These are phyloP conservation scores for Sminthurinus signatus DNA, from an alignment of 1,140 invertebrate species.

Conservation along the genomic window DNA sequence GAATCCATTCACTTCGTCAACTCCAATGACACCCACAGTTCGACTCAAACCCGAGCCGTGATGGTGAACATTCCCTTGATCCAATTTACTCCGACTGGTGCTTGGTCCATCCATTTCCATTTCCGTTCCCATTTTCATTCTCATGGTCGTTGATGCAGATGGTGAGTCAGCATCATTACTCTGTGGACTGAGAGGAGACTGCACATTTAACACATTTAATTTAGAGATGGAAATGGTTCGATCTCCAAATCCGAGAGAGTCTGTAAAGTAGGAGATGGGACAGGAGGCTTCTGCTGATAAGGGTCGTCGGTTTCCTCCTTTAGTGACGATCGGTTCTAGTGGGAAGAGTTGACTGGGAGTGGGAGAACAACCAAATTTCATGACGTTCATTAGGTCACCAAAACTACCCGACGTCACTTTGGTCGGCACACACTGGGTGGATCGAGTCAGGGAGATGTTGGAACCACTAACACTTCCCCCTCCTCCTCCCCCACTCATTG, in stretches of 20 bases:
- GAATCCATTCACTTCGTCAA: constrained; percentile 15
- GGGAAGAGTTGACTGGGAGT: constrained; percentile 58
- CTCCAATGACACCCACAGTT: constrained; percentile 23
- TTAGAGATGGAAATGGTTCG: constrained; percentile 14
- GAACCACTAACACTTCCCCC: not conserved
- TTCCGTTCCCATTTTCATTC: too few relatives aligned
- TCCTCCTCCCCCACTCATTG: constrained; percentile 1
- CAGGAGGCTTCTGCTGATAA: constrained; percentile 10
- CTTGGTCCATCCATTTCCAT: too few relatives aligned
- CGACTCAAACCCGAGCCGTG: not conserved
- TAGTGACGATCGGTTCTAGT: constrained; percentile 63
- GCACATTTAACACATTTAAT: constrained; percentile 21
- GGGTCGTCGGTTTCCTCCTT: constrained; percentile 48
- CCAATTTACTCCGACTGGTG: too few relatives aligned
- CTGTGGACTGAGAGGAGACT: too few relatives aligned
- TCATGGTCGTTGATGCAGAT: too few relatives aligned
- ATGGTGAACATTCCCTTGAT: too few relatives aligned
- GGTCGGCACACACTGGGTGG: not conserved
- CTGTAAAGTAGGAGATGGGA: constrained; percentile 8
- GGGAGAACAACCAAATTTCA: constrained; percentile 58
- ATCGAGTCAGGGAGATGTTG: not conserved
- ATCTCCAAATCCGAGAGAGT: not conserved
- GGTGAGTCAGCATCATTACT: too few relatives aligned
- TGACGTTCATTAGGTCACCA: constrained; percentile 68
- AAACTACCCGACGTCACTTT: constrained; percentile 53